A percentile compares a stretch with the other conserved stretches of the same genome.
These are phyloP conservation scores for Erithacus rubecula DNA, from an alignment of 2,797 vertebrate species.

Conservation along the genomic window DNA sequence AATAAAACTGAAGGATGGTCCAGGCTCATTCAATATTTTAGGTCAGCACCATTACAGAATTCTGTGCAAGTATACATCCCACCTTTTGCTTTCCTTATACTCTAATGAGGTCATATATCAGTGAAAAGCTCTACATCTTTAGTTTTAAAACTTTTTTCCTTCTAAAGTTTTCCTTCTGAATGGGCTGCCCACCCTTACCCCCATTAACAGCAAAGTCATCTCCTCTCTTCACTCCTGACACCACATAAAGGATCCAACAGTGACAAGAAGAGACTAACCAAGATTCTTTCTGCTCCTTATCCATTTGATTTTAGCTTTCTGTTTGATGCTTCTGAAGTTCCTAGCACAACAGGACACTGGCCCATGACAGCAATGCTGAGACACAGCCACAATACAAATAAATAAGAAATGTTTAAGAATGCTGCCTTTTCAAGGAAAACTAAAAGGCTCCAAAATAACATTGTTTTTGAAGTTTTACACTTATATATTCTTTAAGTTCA, in stretches of 20 bases:
- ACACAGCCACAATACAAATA: neutral
- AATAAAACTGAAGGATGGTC: constrained; percentile 11
- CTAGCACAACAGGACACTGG: neutral
- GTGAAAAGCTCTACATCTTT: neutral
- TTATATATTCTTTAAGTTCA: too few relatives aligned
- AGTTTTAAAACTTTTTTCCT: neutral
- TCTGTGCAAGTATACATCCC: neutral
- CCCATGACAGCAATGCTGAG: neutral
- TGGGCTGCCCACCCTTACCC: neutral
- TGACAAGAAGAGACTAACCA: neutral
- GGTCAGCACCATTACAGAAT: neutral
- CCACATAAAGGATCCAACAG: neutral
- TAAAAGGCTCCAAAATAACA: neutral
- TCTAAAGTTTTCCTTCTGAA: neutral
- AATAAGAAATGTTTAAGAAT: neutral
- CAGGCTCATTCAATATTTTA: neutral
- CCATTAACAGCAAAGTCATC: neutral
- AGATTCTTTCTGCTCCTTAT: neutral
- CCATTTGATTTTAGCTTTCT: neutral
- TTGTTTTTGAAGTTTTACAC: neutral
- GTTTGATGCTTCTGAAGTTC: neutral
- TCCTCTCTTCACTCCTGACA: neutral
- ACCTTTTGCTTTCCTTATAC: neutral
- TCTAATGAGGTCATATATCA: constrained; percentile 13
- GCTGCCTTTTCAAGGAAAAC: neutral